A percentile compares a stretch with the other conserved stretches of the same genome.
phyloP scores from a whole-genome alignment of 2,797 vertebrate species.

The Pseudochaenichthys georgianus region DNA sequence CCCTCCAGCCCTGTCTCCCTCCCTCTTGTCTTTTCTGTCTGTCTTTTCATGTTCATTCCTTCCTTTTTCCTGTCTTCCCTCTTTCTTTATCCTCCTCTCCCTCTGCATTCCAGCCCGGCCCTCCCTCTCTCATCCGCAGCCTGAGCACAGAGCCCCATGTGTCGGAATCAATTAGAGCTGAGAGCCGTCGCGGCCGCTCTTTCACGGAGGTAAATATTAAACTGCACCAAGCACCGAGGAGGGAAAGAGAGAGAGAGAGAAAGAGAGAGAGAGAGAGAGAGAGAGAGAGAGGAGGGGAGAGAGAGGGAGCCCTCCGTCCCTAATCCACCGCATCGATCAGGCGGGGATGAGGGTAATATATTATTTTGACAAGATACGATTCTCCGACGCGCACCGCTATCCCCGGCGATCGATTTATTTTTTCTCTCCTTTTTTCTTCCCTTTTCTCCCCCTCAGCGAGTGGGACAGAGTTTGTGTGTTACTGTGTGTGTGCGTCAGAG shows the following conservation, averaged over 20 bases:
- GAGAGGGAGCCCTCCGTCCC: slow-evolving; percentile 88
- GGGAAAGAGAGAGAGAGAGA: slow-evolving; percentile 69
- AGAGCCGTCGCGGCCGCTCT: slow-evolving; percentile 87
- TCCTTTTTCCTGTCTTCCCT: background rate
- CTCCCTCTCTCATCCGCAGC: slow-evolving; percentile 78
- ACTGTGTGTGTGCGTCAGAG: slow-evolving; percentile 59
- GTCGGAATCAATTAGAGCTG: slow-evolving; percentile 93
- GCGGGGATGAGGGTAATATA: slow-evolving; percentile 98
- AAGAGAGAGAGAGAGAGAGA: too few species aligned
- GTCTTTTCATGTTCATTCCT: slow-evolving; percentile 9
- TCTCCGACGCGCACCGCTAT: slow-evolving; percentile 94
- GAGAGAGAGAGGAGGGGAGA: slow-evolving; percentile 65
- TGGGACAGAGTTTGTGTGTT: slow-evolving; percentile 81
- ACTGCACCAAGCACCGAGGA: slow-evolving; percentile 84
- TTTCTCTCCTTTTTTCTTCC: slow-evolving; percentile 83
- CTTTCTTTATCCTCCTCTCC: slow-evolving; percentile 34
- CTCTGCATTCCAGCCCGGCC: slow-evolving; percentile 72
- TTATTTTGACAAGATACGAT: slow-evolving; percentile 99
- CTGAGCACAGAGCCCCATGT: slow-evolving; percentile 88
- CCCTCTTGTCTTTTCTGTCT: slow-evolving; percentile 2
- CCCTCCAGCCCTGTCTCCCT: background rate
- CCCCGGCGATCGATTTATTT: slow-evolving; percentile 94
- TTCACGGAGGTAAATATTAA: slow-evolving; percentile 93
- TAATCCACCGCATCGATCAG: slow-evolving; percentile 99
- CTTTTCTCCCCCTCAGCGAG: slow-evolving; percentile 85